Conservation (phyloP, 2,888 invertebrate genomes). For the Stenodera caucasica region DNA sequence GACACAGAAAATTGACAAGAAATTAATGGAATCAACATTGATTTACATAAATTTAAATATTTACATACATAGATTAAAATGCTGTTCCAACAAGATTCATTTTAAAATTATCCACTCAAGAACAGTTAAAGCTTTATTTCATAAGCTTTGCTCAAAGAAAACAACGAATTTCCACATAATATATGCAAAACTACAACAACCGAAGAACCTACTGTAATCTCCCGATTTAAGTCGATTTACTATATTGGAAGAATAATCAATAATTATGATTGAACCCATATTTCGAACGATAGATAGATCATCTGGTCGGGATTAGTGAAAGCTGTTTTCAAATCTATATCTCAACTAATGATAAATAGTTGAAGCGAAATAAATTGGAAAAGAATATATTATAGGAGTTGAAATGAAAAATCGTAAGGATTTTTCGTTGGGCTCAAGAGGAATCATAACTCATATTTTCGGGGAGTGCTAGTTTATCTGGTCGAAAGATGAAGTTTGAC, state of each 20-base stretch:
- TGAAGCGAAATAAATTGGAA: conserved; percentile 46
- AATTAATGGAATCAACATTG: not conserved
- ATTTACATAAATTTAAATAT: conserved; percentile 2
- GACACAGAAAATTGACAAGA: not conserved
- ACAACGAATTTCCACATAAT: too few species aligned
- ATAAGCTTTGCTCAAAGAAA: too few species aligned
- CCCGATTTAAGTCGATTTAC: too few species aligned
- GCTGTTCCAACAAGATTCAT: not conserved
- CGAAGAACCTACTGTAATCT: too few species aligned
- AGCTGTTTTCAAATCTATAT: conserved; percentile 29
- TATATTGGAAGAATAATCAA: too few species aligned
- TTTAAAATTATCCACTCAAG: not conserved
- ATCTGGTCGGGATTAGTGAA: not conserved
- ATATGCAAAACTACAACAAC: too few species aligned
- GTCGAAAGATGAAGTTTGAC: conserved; percentile 45
- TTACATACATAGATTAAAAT: not conserved
- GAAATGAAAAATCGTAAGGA: conserved; percentile 50
- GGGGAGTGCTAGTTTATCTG: conserved; percentile 49
- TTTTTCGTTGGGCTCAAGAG: conserved; percentile 43
- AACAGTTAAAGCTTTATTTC: too few species aligned
- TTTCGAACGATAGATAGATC: too few species aligned
- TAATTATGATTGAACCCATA: too few species aligned
- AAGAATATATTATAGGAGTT: conserved; percentile 45
- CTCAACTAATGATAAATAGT: conserved; percentile 43
- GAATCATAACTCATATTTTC: conserved; percentile 52